Evolutionary conservation across 1,140 invertebrate genomes (phyloP).

Genomic region (Plectrocnemia conspersa): DNA sequence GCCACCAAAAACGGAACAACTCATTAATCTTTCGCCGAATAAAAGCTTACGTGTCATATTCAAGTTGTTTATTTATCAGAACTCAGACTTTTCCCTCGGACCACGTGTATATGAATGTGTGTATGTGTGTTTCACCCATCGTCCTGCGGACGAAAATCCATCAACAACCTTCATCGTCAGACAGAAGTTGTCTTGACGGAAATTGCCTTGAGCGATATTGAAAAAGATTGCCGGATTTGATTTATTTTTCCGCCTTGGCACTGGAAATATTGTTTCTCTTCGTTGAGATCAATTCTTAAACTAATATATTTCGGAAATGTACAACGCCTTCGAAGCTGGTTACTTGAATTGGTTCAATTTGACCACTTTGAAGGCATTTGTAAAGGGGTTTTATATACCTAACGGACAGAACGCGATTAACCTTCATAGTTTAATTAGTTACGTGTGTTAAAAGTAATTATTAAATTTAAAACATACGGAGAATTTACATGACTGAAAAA

Average conservation of each 20-base stretch:
- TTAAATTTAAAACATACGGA: background rate
- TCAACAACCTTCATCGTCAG: background rate
- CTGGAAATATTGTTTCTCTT: background rate
- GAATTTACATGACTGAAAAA: too few relatives aligned
- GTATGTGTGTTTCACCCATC: background rate
- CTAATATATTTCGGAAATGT: background rate
- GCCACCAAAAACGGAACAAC: background rate
- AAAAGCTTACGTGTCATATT: too few relatives aligned
- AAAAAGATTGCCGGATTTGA: constrained; percentile 9
- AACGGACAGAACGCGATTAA: too few relatives aligned
- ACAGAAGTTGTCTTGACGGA: constrained; percentile 3
- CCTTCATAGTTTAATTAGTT: background rate
- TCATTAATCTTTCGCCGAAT: background rate
- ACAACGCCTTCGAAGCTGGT: background rate
- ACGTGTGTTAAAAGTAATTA: background rate
- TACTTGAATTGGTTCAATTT: background rate
- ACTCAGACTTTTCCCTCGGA: background rate
- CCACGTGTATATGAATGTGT: background rate
- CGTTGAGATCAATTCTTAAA: background rate
- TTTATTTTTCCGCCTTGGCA: constrained; percentile 2
- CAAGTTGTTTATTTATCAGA: too few relatives aligned
- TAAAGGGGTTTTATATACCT: background rate
- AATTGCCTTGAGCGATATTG: constrained; percentile 3
- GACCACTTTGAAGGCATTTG: background rate
- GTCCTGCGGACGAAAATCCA: constrained; percentile 2